Conservation (phyloP, 2,888 invertebrate species). For the Coecobrya sp. region DNA sequence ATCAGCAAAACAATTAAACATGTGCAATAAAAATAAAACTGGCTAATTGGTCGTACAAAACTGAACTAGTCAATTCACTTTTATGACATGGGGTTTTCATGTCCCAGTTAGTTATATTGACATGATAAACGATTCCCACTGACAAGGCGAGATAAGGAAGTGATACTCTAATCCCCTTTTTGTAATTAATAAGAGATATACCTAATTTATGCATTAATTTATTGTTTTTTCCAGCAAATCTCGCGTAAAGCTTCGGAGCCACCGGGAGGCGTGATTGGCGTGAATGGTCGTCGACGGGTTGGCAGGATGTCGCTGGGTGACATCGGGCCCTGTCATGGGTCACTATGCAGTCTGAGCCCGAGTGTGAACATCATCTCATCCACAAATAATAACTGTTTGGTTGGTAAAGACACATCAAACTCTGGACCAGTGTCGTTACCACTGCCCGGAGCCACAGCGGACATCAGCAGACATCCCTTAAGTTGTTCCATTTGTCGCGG, state of each 20-base stretch:
- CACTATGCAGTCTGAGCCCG: constrained; percentile 74
- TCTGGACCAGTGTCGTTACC: constrained; percentile 78
- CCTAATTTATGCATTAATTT: not conserved
- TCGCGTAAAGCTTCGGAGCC: constrained; percentile 78
- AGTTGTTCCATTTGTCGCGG: constrained; percentile 85
- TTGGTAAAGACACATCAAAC: constrained; percentile 66
- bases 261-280: constrained; percentile 78
- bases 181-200: not conserved
- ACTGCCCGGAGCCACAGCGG: constrained; percentile 70
- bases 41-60: not conserved
- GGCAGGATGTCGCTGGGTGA: constrained; percentile 80
- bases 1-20: not conserved
- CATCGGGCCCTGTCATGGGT: constrained; percentile 80
- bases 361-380: constrained; percentile 76
- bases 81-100: not conserved
- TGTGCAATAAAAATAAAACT: not conserved
- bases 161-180: not conserved
- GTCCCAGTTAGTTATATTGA: not conserved
- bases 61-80: not conserved
- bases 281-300: constrained; percentile 79
- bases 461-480: constrained; percentile 82
- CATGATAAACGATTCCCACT: not conserved
- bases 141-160: not conserved
- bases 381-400: constrained; percentile 75
- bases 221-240: constrained; percentile 72